A percentile compares a stretch with the other conserved stretches of the same genome.
These are phyloP conservation scores for Amyelois transitella DNA, from an alignment of 1,140 invertebrate species.

Conservation along the genomic window DNA sequence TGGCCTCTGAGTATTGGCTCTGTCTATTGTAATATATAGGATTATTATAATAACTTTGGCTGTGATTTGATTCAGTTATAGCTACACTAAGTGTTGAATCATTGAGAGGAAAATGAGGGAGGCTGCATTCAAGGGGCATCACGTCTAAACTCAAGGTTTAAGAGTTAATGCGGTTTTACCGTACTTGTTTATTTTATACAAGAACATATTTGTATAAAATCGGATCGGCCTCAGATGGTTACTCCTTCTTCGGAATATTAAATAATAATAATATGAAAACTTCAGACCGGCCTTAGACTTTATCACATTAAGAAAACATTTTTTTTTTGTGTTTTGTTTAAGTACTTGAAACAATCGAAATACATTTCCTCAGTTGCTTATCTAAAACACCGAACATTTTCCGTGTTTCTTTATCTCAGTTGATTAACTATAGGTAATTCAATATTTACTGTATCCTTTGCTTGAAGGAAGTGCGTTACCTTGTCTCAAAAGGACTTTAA, in stretches of 20 bases:
- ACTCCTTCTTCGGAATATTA: too few species aligned
- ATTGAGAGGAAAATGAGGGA: conserved; percentile 30
- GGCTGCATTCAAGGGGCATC: conserved; percentile 40
- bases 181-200: background rate
- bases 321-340: too few species aligned
- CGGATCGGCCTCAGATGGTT: too few species aligned
- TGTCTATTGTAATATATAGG: too few species aligned
- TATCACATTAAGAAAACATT: too few species aligned
- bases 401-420: background rate
- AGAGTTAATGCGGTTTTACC: too few species aligned
- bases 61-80: too few species aligned
- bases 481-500: conserved; percentile 25
- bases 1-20: too few species aligned
- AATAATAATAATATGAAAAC: too few species aligned
- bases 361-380: conserved; percentile 2
- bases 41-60: too few species aligned
- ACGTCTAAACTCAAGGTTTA: conserved; percentile 42
- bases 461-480: conserved; percentile 43
- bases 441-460: conserved; percentile 45
- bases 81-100: too few species aligned
- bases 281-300: too few species aligned
- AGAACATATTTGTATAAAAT: background rate
- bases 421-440: conserved; percentile 13
- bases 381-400: conserved; percentile 1
- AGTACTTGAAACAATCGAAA: conserved; percentile 2